Evolutionary conservation across 2,888 invertebrate genomes (phyloP).

Genomic region (Pristionchus japonicus): DNA sequence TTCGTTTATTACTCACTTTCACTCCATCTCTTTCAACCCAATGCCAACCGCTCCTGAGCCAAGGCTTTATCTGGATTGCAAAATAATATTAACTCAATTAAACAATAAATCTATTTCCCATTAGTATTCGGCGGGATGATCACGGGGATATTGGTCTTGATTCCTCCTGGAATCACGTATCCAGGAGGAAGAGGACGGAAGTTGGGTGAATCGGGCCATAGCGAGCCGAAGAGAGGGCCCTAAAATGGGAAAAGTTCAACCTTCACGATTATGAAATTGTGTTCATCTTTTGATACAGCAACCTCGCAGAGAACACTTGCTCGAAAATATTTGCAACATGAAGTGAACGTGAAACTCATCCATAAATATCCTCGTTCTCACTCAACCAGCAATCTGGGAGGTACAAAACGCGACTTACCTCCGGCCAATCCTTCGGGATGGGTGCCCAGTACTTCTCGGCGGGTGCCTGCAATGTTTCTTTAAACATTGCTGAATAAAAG

Average conservation of each 20-base stretch:
- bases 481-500: too few relatives aligned
- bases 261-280: too few relatives aligned
- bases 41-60: too few relatives aligned
- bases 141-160: neutral
- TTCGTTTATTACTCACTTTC: neutral
- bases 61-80: too few relatives aligned
- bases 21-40: neutral
- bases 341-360: neutral
- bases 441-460: conserved; percentile 8
- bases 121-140: too few relatives aligned
- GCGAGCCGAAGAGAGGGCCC: conserved; percentile 25
- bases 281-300: neutral
- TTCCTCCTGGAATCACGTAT: neutral
- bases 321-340: too few relatives aligned
- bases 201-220: conserved; percentile 39
- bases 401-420: neutral
- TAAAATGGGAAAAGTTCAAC: too few relatives aligned
- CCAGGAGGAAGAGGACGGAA: neutral
- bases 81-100: too few relatives aligned
- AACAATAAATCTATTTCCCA: too few relatives aligned
- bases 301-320: too few relatives aligned
- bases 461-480: neutral
- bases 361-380: too few relatives aligned
- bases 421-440: conserved; percentile 29
- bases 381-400: too few relatives aligned